Conservation (phyloP, 2,888 invertebrate species). For the Lycocerus yunnanus region DNA sequence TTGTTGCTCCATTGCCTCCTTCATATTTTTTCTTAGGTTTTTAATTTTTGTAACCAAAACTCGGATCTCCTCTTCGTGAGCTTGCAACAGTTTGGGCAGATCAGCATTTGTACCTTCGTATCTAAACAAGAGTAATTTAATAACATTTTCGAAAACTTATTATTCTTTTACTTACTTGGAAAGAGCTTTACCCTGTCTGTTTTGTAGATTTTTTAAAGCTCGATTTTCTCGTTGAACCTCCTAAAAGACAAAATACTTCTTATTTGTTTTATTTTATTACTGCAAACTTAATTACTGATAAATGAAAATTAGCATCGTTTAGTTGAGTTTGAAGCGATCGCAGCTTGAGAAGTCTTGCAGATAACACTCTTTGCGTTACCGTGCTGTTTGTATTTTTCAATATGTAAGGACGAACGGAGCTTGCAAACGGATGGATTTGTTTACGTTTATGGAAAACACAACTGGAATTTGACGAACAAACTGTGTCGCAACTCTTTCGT, state of each 20-base stretch:
- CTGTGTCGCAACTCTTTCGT: slow-evolving; percentile 51
- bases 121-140: slow-evolving; percentile 44
- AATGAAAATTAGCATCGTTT: slow-evolving; percentile 77
- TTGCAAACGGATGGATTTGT: slow-evolving; percentile 51
- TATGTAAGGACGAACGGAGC: slow-evolving; percentile 30
- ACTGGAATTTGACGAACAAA: slow-evolving; percentile 54
- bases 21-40: slow-evolving; percentile 66
- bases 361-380: slow-evolving; percentile 68
- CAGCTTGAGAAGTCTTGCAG: slow-evolving; percentile 75
- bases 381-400: slow-evolving; percentile 35
- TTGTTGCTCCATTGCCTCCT: slow-evolving; percentile 65
- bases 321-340: slow-evolving; percentile 81
- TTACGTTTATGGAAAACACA: slow-evolving; percentile 52
- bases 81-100: slow-evolving; percentile 73
- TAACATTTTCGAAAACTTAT: background rate
- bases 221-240: slow-evolving; percentile 75
- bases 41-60: slow-evolving; percentile 72
- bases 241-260: slow-evolving; percentile 50
- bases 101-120: slow-evolving; percentile 81
- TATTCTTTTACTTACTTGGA: slow-evolving; percentile 59
- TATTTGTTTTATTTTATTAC: background rate
- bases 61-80: slow-evolving; percentile 78
- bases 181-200: slow-evolving; percentile 78
- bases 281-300: slow-evolving; percentile 62
- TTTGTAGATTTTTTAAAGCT: slow-evolving; percentile 74